A percentile compares a stretch with the other conserved stretches of the same genome.
These are phyloP conservation scores for Drosophila falleni DNA, from an alignment of 2,888 invertebrate species.

Conservation along the genomic window DNA sequence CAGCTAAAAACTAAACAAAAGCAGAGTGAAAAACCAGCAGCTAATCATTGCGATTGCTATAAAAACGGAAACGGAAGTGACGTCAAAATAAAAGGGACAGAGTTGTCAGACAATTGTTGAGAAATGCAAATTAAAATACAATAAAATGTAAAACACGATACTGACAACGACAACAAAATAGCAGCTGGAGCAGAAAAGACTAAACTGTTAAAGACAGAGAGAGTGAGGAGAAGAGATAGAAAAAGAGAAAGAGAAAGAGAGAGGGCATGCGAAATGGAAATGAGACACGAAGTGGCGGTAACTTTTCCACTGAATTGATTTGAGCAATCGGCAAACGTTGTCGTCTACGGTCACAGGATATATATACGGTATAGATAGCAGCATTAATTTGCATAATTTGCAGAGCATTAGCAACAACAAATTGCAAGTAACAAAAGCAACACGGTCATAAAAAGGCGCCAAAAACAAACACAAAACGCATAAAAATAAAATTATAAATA, in stretches of 20 bases:
- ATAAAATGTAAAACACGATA: slow-evolving; percentile 75
- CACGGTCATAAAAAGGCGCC: slow-evolving; percentile 61
- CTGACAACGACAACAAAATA: slow-evolving; percentile 17
- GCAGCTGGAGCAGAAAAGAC: slow-evolving; percentile 16
- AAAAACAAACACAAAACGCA: slow-evolving; percentile 25
- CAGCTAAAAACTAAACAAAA: slow-evolving; percentile 19
- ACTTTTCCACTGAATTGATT: slow-evolving; percentile 80
- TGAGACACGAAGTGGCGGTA: slow-evolving; percentile 62
- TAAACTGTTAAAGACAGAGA: slow-evolving; percentile 1
- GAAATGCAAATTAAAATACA: slow-evolving; percentile 79
- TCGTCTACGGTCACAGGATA: slow-evolving; percentile 32
- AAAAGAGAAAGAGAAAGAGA: neutral
- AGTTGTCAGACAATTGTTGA: slow-evolving; percentile 54
- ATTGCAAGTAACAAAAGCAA: slow-evolving; percentile 53
- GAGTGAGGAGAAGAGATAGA: neutral
- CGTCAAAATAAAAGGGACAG: slow-evolving; percentile 19
- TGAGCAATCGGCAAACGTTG: slow-evolving; percentile 40
- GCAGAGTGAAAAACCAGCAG: neutral
- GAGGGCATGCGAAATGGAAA: slow-evolving; percentile 52
- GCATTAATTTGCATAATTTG: slow-evolving; percentile 57
- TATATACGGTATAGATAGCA: slow-evolving; percentile 54
- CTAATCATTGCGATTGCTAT: slow-evolving; percentile 18
- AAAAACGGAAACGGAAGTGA: slow-evolving; percentile 63
- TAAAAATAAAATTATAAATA: slow-evolving; percentile 25
- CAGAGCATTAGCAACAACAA: slow-evolving; percentile 65